Conservation (phyloP, 2,113 vertebrate species). For the Pogona vitticeps region DNA sequence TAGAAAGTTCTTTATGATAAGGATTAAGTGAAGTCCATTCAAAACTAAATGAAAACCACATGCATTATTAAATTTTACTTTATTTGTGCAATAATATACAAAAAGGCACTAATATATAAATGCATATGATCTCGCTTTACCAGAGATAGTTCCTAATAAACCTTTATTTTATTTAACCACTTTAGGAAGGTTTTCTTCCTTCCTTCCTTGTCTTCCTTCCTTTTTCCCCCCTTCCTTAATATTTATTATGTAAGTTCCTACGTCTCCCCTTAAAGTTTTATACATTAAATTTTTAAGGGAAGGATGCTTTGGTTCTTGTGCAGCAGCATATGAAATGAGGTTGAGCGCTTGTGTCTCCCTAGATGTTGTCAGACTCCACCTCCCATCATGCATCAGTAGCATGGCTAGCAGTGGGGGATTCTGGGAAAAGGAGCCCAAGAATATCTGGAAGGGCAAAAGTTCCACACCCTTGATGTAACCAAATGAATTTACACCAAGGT, state of each 20-base stretch:
- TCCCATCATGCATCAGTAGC: background rate
- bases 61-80: slow-evolving; percentile 17
- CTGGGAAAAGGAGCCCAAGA: background rate
- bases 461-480: background rate
- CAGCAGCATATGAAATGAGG: background rate
- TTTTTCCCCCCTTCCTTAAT: too few species aligned
- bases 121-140: background rate
- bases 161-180: background rate
- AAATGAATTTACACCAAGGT: background rate
- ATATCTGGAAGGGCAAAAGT: background rate
- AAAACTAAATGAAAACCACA: slow-evolving; percentile 30
- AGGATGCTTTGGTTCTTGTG: background rate
- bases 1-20: slow-evolving; percentile 25
- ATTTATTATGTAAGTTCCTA: background rate
- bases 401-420: background rate
- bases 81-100: background rate
- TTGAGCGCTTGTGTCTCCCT: background rate
- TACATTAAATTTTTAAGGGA: background rate
- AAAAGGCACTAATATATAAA: background rate
- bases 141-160: background rate
- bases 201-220: background rate
- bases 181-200: too few species aligned
- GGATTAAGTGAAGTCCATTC: slow-evolving; percentile 34
- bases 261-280: background rate
- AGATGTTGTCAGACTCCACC: background rate